phyloP scores from a whole-genome alignment of 2,797 vertebrate species.

The Sandelia bainsii region DNA sequence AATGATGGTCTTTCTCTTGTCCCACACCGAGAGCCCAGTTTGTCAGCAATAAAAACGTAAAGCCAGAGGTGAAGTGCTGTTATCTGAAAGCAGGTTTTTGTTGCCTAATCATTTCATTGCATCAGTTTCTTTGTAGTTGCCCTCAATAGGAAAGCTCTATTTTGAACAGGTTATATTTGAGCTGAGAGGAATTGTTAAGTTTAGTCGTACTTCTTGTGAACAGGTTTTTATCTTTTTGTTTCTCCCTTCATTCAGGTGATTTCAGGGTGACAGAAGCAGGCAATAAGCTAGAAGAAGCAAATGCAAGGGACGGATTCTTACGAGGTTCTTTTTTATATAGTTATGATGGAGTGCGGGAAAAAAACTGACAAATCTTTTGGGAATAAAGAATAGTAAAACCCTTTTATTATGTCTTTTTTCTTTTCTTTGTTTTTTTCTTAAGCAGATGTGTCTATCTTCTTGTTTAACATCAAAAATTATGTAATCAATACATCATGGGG shows the following conservation, averaged over 20 bases:
- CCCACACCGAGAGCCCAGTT: conserved; percentile 39
- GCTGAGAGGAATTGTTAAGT: conserved; percentile 41
- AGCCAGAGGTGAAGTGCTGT: conserved; percentile 59
- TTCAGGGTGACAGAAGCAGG: conserved; percentile 55
- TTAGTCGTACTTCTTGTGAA: conserved; percentile 44
- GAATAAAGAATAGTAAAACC: conserved; percentile 48
- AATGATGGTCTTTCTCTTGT: conserved; percentile 39
- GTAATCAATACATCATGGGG: conserved; percentile 60
- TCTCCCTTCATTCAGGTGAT: conserved; percentile 25
- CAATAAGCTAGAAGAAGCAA: conserved; percentile 71
- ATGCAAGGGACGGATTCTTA: conserved; percentile 65
- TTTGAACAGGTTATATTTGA: conserved; percentile 18
- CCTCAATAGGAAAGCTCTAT: conserved; percentile 47
- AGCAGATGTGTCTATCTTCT: conserved; percentile 32
- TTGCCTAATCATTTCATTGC: conserved; percentile 54
- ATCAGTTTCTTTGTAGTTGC: conserved; percentile 38
- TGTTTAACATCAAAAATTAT: conserved; percentile 62
- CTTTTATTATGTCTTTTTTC: conserved; percentile 33
- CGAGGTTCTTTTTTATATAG: conserved; percentile 32
- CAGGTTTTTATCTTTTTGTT: conserved; percentile 15
- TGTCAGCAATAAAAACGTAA: conserved; percentile 60
- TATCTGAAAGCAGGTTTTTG: conserved; percentile 69
- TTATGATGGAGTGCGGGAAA: conserved; percentile 43
- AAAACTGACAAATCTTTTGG: conserved; percentile 34
- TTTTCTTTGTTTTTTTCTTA: conserved; percentile 34